Base-by-base conservation (phyloP, 2,113 vertebrate species). In the Dolichotis patagonum region DNA sequence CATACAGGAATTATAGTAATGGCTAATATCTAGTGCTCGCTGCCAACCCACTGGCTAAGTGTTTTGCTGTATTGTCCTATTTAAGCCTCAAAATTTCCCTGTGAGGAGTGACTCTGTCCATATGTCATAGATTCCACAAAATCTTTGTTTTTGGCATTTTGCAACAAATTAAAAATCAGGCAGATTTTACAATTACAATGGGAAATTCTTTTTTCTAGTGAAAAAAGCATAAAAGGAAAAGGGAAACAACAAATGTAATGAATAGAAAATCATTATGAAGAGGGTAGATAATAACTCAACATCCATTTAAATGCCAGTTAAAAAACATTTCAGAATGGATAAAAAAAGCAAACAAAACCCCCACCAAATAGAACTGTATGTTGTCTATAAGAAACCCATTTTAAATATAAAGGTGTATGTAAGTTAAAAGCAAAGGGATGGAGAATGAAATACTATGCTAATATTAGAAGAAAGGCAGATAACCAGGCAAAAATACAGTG, bases 121-220 rank as follows among this genome's bases (percentile, higher is more conserved):
- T 43, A 41, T 63, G 24, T 67, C 41, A 73, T 5, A n/a, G 63
- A 83, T 54, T 93, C 77, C 85, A 93, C 63, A 58, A 82, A 2
- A 71, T 1, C 4, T 35, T 69, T 16, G 16, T 30, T 32, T 58
- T 20, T 17, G 5, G 54, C 14, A 92, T 56, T 65, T 96, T 65
- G 95, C 6, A 17, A 77, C 10, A 88, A 85, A 87, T 67, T 89
- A 87, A 63, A 94, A 86, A 75, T 77, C 69, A 93, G 58, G 83
- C 14, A 19, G 11, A 80, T 26, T 46, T 89, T 71, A 49, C 5
- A 95, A 78, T 14, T 41, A 69, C 17, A n/a, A n/a, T 38, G 6
- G 58, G 58, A 16, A 90, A 7, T 78, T 89, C 91, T 92, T 67
- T 14, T 41, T 82, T 67, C 52, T 67, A 52, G 46, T 52, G 16